phyloP scores from a whole-genome alignment of 2,113 vertebrate species.

The Fregata magnificens region DNA sequence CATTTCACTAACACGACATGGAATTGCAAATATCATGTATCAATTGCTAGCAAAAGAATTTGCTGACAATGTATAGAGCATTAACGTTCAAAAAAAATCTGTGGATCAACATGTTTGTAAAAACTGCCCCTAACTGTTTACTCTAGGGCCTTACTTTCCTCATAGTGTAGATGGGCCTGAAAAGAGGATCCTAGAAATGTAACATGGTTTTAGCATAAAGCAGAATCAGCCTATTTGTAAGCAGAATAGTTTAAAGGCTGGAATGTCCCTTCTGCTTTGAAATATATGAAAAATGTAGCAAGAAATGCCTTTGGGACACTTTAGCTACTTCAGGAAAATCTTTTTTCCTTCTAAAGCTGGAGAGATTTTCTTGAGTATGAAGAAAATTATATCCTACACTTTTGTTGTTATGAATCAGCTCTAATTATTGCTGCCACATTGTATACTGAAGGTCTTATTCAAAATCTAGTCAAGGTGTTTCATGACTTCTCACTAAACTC shows the following conservation, averaged over 20 bases:
- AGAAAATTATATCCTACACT: not conserved
- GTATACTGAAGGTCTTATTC: not conserved
- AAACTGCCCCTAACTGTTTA: not conserved
- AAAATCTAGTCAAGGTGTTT: not conserved
- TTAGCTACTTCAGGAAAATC: not conserved
- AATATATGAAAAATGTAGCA: not conserved
- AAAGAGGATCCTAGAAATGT: not conserved
- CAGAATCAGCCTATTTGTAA: not conserved
- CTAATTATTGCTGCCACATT: not conserved
- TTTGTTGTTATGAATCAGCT: not conserved
- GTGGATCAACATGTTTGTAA: not conserved
- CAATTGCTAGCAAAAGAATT: not conserved
- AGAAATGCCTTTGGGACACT: not conserved
- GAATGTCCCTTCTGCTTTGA: not conserved
- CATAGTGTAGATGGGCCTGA: not conserved
- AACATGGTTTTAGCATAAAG: not conserved
- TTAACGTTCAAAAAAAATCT: not conserved
- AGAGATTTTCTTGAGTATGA: not conserved
- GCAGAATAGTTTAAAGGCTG: not conserved
- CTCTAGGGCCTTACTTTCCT: not conserved
- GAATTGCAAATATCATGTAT: not conserved
- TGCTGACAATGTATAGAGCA: not conserved
- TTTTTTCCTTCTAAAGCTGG: not conserved
- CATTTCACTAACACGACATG: not conserved
- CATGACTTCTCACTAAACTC: not conserved